Conservation (phyloP, 2,888 invertebrate genomes). For the Tuberolachnus salignus region DNA sequence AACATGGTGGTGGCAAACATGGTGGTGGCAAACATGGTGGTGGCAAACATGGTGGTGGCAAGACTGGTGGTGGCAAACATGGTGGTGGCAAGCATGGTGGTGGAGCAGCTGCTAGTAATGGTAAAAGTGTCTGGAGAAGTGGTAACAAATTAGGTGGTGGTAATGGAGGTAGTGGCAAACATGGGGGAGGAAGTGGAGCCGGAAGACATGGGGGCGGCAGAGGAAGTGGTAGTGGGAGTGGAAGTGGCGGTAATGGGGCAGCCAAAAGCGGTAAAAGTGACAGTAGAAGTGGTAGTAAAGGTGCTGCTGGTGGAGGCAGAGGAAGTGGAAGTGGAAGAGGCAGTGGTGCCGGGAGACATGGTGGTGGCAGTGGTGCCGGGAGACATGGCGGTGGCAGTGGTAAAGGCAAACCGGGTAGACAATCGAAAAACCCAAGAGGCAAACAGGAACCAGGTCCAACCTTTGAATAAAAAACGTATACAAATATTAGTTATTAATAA, state of each 20-base stretch:
- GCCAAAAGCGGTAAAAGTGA: too few species aligned
- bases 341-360: not conserved
- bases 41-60: too few species aligned
- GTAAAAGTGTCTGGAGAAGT: not conserved
- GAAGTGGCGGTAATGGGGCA: not conserved
- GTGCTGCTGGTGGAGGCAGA: too few species aligned
- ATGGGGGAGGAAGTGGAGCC: not conserved
- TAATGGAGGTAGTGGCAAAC: not conserved
- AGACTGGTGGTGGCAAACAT: too few species aligned
- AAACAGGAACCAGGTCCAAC: constrained; percentile 17
- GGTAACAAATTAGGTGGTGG: not conserved
- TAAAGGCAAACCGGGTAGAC: too few species aligned
- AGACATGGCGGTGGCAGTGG: not conserved
- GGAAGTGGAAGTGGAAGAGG: too few species aligned
- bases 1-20: too few species aligned
- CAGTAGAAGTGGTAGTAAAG: too few species aligned
- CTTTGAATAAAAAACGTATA: not conserved
- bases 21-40: too few species aligned
- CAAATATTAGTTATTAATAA: not conserved
- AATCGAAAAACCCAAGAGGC: too few species aligned
- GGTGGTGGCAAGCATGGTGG: not conserved
- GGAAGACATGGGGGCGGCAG: not conserved
- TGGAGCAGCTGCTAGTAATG: not conserved
- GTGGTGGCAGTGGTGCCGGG: too few species aligned
- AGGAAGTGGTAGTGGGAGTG: not conserved